phyloP scores from a whole-genome alignment of 2,888 invertebrate genomes.

The Drosophila rellima region DNA sequence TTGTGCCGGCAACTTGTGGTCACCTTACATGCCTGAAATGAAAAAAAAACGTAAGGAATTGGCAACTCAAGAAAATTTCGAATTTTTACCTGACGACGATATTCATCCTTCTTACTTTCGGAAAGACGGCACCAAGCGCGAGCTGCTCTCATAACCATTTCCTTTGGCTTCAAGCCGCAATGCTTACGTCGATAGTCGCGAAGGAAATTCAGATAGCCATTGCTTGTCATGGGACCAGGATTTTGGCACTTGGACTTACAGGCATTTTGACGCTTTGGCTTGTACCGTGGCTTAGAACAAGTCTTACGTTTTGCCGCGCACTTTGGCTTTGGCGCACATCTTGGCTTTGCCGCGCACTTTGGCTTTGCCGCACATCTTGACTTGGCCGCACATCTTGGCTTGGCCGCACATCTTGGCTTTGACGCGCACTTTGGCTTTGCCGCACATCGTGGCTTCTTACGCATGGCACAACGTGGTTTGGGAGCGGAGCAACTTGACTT shows the following conservation, averaged over 20 bases:
- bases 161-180: slow-evolving; percentile 45
- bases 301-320: not conserved
- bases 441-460: not conserved
- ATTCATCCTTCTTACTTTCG: slow-evolving; percentile 39
- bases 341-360: not conserved
- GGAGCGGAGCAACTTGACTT: not conserved
- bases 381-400: not conserved
- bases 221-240: slow-evolving; percentile 50
- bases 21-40: slow-evolving; percentile 34
- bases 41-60: not conserved
- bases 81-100: slow-evolving; percentile 37
- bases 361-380: not conserved
- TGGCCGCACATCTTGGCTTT: not conserved
- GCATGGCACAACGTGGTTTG: not conserved
- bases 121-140: slow-evolving; percentile 54
- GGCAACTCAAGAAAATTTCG: not conserved
- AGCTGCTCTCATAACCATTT: slow-evolving; percentile 51
- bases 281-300: not conserved
- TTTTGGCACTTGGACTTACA: slow-evolving; percentile 24
- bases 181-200: slow-evolving; percentile 48
- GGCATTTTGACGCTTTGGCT: not conserved
- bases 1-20: slow-evolving; percentile 28
- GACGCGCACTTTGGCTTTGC: not conserved
- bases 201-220: slow-evolving; percentile 58
- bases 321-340: not conserved